These are phyloP conservation scores for Leucosticte australis DNA, from an alignment of 2,113 vertebrate genomes.

Conservation along the genomic window DNA sequence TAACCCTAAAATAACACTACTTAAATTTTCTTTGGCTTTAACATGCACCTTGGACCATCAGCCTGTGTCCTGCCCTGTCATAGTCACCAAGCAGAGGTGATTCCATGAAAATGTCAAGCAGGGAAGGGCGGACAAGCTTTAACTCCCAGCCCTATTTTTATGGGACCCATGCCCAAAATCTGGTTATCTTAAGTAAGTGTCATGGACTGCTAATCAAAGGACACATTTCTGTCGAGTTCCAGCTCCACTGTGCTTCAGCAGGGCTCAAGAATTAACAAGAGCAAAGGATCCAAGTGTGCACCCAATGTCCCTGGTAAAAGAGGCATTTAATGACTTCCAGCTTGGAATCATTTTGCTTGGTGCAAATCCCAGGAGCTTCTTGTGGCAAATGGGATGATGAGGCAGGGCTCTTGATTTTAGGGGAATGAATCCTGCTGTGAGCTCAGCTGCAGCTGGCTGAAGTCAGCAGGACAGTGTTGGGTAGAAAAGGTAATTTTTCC, in stretches of 20 bases:
- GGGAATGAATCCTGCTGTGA: background rate
- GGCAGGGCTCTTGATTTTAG: background rate
- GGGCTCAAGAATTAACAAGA: background rate
- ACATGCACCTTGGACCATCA: background rate
- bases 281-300: background rate
- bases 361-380: background rate
- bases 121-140: constrained; percentile 46
- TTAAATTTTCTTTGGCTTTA: background rate
- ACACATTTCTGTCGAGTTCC: background rate
- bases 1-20: background rate
- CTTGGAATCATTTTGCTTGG: background rate
- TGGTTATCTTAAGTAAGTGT: constrained; percentile 63
- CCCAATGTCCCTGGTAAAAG: background rate
- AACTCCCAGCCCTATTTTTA: constrained; percentile 56
- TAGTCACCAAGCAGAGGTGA: constrained; percentile 17
- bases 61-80: background rate
- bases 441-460: constrained; percentile 30
- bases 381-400: background rate
- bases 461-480: background rate
- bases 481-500: background rate
- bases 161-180: constrained; percentile 57
- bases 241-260: background rate
- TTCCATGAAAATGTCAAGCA: constrained; percentile 51
- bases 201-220: constrained; percentile 40
- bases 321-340: constrained; percentile 22